Conservation (phyloP, 1,140 invertebrate genomes). For the Trichonephila inaurata region DNA sequence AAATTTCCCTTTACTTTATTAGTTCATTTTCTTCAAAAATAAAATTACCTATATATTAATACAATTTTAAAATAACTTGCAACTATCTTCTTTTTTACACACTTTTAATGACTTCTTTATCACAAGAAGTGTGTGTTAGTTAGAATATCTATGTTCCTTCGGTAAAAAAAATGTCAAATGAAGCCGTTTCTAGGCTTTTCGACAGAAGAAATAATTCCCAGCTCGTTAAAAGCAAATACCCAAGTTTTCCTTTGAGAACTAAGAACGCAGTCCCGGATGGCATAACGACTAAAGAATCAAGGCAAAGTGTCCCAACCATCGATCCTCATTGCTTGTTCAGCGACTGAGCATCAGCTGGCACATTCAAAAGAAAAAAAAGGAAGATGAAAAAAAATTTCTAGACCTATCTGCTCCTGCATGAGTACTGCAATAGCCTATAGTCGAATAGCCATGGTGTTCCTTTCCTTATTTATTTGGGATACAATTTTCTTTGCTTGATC, state of each 20-base stretch:
- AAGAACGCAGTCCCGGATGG: conserved; percentile 22
- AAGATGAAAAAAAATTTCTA: conserved; percentile 18
- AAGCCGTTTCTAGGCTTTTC: background rate
- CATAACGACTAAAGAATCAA: conserved; percentile 60
- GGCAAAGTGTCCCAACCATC: conserved; percentile 34
- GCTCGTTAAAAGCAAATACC: conserved; percentile 47
- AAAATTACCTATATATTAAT: background rate
- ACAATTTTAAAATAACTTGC: background rate
- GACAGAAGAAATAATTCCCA: conserved; percentile 12
- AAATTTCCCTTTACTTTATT: background rate
- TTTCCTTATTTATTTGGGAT: conserved; percentile 53
- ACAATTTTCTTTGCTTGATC: conserved; percentile 42
- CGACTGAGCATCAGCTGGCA: conserved; percentile 61
- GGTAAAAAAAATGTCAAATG: background rate
- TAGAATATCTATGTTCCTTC: background rate
- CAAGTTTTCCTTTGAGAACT: conserved; percentile 40
- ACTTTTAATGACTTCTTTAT: conserved; percentile 2
- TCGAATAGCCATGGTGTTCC: background rate
- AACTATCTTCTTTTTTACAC: background rate
- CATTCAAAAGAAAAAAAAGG: conserved; percentile 30
- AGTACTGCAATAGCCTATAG: conserved; percentile 51
- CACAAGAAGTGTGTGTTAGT: background rate
- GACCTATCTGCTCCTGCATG: conserved; percentile 30
- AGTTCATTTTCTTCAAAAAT: background rate
- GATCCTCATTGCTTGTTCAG: conserved; percentile 51